A percentile compares a stretch with the other conserved stretches of the same genome.
phyloP scores from a whole-genome alignment of 2,888 invertebrate genomes.

The Teleogryllus oceanicus region DNA sequence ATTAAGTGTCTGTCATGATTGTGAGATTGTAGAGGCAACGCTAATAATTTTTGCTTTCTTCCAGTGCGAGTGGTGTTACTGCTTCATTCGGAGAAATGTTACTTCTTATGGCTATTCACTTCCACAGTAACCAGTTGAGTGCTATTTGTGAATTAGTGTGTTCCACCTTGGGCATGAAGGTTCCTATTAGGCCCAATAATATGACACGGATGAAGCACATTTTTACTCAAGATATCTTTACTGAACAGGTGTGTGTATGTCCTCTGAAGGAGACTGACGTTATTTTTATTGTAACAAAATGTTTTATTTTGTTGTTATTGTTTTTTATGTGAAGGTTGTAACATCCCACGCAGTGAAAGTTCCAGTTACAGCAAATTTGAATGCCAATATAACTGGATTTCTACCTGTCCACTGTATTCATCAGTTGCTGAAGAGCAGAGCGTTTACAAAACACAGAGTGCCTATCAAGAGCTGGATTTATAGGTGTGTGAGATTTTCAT shows the following conservation, averaged over 20 bases:
- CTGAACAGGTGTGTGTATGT: constrained; percentile 68
- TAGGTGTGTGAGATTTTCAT: constrained; percentile 44
- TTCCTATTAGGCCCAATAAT: constrained; percentile 80
- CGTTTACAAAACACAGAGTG: constrained; percentile 93
- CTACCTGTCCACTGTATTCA: constrained; percentile 95
- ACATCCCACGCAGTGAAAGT: constrained; percentile 94
- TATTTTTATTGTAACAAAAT: constrained; percentile 19
- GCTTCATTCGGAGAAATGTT: constrained; percentile 95
- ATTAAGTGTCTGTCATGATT: too few species aligned
- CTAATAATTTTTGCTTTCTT: constrained; percentile 21
- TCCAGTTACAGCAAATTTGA: constrained; percentile 85
- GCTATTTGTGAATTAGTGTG: constrained; percentile 93
- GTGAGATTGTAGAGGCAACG: too few species aligned
- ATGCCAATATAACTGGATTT: constrained; percentile 84
- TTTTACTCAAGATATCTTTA: constrained; percentile 94
- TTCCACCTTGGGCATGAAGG: constrained; percentile 92
- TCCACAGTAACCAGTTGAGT: constrained; percentile 89
- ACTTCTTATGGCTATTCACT: constrained; percentile 92
- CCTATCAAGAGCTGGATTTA: constrained; percentile 97
- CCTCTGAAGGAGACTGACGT: neutral
- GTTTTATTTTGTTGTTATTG: constrained; percentile 24
- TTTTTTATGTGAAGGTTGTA: constrained; percentile 60
- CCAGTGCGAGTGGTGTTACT: constrained; percentile 74
- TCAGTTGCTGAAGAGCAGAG: constrained; percentile 86
- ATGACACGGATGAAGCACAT: constrained; percentile 86